A percentile compares a stretch with the other conserved stretches of the same genome.
Conservation (phyloP, 1,140 invertebrate genomes). For the Trachelipus rathkii region DNA sequence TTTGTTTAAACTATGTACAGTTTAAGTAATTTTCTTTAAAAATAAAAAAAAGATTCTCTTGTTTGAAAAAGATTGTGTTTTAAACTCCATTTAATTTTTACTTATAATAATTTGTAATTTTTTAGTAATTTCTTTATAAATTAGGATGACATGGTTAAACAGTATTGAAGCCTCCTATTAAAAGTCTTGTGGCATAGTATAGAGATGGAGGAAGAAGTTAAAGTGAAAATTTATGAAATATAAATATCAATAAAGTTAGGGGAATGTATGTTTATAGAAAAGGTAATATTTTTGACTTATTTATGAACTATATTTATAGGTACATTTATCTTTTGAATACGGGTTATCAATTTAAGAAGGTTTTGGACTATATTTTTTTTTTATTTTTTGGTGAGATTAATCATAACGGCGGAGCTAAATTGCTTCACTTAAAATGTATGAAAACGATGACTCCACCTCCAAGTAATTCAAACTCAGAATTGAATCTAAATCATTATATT, state of each 20-base stretch:
- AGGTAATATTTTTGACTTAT: conserved; percentile 55
- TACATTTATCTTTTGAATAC: no score
- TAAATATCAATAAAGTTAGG: conserved; percentile 84
- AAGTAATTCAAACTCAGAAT: no score
- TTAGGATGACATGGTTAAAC: conserved; percentile 59
- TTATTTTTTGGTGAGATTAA: not conserved
- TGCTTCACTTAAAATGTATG: no score
- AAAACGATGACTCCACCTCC: no score
- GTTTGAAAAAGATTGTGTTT: no score
- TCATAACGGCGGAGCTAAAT: no score
- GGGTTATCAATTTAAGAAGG: no score
- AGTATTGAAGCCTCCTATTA: conserved; percentile 63
- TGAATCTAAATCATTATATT: no score
- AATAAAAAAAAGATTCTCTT: not conserved
- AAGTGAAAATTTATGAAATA: no score
- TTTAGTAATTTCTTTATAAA: not conserved
- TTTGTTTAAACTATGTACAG: conserved; percentile 3
- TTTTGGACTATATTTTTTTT: no score
- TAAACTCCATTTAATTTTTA: not conserved
- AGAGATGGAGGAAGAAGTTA: conserved; percentile 59
- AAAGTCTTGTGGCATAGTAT: conserved; percentile 65
- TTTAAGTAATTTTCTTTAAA: not conserved
- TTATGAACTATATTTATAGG: not conserved
- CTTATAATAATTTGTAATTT: not conserved
- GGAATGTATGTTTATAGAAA: conserved; percentile 93